Evolutionary conservation across 2,888 invertebrate genomes (phyloP).

Genomic region (Tenthredo mesomela): DNA sequence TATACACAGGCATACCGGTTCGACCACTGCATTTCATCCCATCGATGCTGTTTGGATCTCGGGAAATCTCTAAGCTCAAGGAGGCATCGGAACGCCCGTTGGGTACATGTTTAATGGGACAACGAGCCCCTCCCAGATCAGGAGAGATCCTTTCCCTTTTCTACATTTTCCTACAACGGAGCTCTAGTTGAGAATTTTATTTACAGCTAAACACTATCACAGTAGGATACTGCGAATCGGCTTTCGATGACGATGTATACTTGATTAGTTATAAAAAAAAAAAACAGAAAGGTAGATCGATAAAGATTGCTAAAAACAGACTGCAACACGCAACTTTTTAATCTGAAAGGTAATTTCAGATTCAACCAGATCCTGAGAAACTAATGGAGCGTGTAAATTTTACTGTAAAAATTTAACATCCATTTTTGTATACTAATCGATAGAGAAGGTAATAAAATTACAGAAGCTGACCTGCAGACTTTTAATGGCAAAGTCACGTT

Average conservation of each 20-base stretch:
- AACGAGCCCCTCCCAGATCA: slow-evolving; percentile 38
- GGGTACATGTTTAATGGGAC: background rate
- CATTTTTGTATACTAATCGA: background rate
- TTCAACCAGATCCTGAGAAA: background rate
- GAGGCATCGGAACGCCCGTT: slow-evolving; percentile 25
- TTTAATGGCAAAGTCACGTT: background rate
- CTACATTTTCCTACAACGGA: slow-evolving; percentile 13
- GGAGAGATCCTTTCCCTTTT: slow-evolving; percentile 49
- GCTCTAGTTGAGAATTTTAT: slow-evolving; percentile 12
- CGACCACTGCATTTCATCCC: slow-evolving; percentile 27
- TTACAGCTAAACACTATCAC: background rate
- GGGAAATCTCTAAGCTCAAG: slow-evolving; percentile 32
- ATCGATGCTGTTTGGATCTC: slow-evolving; percentile 31
- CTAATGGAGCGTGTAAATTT: slow-evolving; percentile 24
- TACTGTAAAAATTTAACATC: background rate
- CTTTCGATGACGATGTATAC: background rate
- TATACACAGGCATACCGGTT: slow-evolving; percentile 42
- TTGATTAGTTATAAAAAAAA: background rate
- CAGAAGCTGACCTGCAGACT: background rate
- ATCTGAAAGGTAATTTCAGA: background rate
- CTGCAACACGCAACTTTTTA: background rate
- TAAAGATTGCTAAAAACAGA: background rate
- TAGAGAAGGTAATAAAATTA: background rate
- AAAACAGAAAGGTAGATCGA: background rate
- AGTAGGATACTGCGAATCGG: background rate